A percentile compares a stretch with the other conserved stretches of the same genome.
Conservation (phyloP, 37 sponge, comb jelly and placozoan genomes). For the Eunapius fragilis region DNA sequence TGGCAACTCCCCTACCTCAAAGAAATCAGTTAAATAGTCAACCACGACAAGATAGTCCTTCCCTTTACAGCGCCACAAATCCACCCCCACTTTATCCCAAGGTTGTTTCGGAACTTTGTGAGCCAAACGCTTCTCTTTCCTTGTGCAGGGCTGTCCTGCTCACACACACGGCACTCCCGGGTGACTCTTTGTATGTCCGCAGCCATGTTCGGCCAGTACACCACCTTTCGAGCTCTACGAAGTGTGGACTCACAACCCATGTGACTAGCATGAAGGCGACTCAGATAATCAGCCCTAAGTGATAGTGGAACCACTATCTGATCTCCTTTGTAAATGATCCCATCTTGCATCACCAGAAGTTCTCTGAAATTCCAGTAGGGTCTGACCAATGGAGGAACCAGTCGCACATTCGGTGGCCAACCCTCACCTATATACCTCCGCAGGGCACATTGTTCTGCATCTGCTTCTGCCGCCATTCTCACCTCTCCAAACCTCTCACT, state of each 20-base stretch:
- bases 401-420: not conserved
- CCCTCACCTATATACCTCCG: not conserved
- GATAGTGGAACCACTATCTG: not conserved
- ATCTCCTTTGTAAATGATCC: not conserved
- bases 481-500: not conserved
- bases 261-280: not conserved
- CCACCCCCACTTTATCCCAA: conserved; percentile 31
- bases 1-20: conserved; percentile 6
- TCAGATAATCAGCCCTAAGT: not conserved
- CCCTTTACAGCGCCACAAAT: conserved; percentile 11
- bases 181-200: conserved; percentile 21
- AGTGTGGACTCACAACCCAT: not conserved
- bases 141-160: conserved; percentile 11
- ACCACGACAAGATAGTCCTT: conserved; percentile 37
- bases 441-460: not conserved
- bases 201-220: conserved; percentile 32
- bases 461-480: not conserved
- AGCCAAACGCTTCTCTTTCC: conserved; percentile 24
- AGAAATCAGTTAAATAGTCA: conserved; percentile 28
- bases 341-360: not conserved
- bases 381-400: not conserved
- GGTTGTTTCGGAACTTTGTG: conserved; percentile 22
- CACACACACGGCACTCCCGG: conserved; percentile 14
- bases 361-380: not conserved
- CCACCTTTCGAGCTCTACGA: not conserved